Evolutionary conservation across 2,888 invertebrate species (phyloP).

Genomic region (Anorthoa munda): DNA sequence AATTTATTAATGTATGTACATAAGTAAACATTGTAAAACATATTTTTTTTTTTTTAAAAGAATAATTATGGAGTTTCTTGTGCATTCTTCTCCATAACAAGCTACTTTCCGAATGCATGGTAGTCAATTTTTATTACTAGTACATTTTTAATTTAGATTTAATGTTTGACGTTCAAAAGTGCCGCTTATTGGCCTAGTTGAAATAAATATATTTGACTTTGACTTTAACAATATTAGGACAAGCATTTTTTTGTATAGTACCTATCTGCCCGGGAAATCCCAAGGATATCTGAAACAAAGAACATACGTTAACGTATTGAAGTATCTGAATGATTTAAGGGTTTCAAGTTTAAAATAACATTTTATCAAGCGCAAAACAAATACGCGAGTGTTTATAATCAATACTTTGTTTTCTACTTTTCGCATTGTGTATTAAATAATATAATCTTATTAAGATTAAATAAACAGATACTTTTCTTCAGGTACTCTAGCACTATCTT

Average conservation of each 20-base stretch:
- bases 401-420: conserved; percentile 15
- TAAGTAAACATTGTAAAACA: too few relatives aligned
- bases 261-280: not conserved
- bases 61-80: too few relatives aligned
- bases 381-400: not conserved
- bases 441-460: conserved; percentile 31
- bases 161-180: too few relatives aligned
- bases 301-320: not conserved
- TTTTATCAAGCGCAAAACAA: conserved; percentile 20
- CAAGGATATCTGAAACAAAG: not conserved
- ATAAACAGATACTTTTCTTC: not conserved
- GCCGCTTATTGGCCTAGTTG: too few relatives aligned
- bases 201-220: too few relatives aligned
- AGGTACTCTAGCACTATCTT: not conserved
- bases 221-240: not conserved
- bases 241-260: not conserved
- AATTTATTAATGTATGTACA: too few relatives aligned
- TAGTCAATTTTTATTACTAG: too few relatives aligned
- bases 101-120: too few relatives aligned
- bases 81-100: too few relatives aligned
- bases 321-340: not conserved
- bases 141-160: too few relatives aligned
- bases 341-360: not conserved
- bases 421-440: not conserved
- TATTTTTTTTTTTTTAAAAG: too few relatives aligned